A percentile compares a stretch with the other conserved stretches of the same genome.
Conservation (phyloP, 2,797 vertebrate species). For the Falco biarmicus region DNA sequence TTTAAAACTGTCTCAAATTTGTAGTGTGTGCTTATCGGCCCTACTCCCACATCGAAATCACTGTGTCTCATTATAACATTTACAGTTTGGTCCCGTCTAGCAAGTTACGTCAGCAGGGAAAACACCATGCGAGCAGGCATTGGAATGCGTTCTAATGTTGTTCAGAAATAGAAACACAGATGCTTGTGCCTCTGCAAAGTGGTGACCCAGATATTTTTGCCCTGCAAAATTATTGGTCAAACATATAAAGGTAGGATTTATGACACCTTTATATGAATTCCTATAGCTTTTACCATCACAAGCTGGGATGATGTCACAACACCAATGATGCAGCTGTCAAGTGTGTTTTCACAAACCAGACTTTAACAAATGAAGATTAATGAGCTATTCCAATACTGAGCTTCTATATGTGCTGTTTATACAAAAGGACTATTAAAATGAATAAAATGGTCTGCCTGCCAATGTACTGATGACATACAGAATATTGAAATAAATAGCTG, state of each 20-base stretch:
- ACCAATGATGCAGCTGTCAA: conserved; percentile 4
- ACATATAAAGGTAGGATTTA: background rate
- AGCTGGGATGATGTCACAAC: conserved; percentile 30
- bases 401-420: conserved; percentile 20
- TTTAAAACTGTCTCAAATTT: background rate
- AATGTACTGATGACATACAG: conserved; percentile 34
- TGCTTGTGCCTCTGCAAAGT: background rate
- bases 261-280: background rate
- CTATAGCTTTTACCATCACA: background rate
- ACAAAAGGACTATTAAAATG: conserved; percentile 40
- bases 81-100: background rate
- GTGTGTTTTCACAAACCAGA: background rate
- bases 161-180: conserved; percentile 4
- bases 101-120: background rate
- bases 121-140: background rate
- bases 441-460: conserved; percentile 35
- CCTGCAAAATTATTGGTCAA: background rate
- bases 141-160: background rate
- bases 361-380: conserved; percentile 52
- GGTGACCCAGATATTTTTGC: background rate
- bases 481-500: conserved; percentile 61
- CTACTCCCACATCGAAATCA: background rate
- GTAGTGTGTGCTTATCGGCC: background rate
- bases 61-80: background rate
- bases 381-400: background rate